A percentile compares a stretch with the other conserved stretches of the same genome.
Evolutionary conservation across 2,797 vertebrate genomes (phyloP).

Genomic region (Anomalospiza imberbis): DNA sequence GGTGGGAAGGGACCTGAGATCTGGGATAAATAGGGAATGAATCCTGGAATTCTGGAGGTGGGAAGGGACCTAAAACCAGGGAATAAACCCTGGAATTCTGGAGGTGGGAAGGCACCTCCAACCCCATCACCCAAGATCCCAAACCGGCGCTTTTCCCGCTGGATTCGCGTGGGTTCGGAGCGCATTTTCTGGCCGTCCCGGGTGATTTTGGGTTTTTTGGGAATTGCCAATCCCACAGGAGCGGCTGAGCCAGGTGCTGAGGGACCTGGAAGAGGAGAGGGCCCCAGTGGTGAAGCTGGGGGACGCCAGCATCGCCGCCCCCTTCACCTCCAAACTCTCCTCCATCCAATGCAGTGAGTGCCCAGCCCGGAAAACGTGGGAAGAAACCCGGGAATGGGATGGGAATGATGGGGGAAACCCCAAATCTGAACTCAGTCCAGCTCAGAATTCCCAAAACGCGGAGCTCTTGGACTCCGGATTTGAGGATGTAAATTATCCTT

Average conservation of each 20-base stretch:
- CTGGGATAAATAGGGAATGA: no score
- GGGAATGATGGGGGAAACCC: accelerated
- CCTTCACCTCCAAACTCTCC: constrained; percentile 96
- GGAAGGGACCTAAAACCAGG: no score
- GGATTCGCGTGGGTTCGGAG: neutral
- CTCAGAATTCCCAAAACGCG: no score
- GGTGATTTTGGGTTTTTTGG: neutral
- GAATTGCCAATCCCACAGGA: constrained; percentile 73
- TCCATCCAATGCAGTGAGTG: constrained; percentile 98
- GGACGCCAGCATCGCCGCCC: constrained; percentile 95
- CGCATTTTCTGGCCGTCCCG: accelerated
- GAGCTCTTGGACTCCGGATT: no score
- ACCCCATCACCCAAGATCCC: no score
- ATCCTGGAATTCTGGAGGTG: no score
- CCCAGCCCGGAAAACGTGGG: accelerated
- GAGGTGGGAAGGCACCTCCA: no score
- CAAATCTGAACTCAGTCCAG: no score
- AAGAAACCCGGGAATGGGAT: neutral
- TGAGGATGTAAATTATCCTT: no score
- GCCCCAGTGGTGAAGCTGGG: constrained; percentile 93
- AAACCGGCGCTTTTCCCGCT: accelerated
- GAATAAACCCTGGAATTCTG: neutral
- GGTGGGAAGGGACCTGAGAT: no score
- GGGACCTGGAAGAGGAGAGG: constrained; percentile 93
- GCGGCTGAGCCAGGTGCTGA: constrained; percentile 90